These are phyloP conservation scores for Fistularia commersonii DNA, from an alignment of 2,797 vertebrate species.

Conservation along the genomic window DNA sequence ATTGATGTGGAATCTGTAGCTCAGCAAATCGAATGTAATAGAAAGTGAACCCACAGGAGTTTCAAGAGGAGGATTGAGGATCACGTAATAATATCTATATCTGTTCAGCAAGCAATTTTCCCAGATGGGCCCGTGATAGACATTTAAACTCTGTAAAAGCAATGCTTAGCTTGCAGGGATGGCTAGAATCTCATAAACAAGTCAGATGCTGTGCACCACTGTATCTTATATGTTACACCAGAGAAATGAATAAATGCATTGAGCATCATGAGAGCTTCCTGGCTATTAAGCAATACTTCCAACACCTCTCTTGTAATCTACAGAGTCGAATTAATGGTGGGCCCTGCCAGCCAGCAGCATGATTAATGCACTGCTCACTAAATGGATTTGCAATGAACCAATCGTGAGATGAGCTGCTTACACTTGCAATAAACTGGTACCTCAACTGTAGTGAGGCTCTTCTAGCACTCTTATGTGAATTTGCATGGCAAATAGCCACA, in stretches of 20 bases:
- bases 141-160: constrained; percentile 30
- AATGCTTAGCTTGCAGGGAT: constrained; percentile 24
- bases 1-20: too few relatives aligned
- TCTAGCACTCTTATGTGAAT: constrained; percentile 43
- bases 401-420: constrained; percentile 71
- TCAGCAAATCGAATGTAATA: too few relatives aligned
- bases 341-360: constrained; percentile 54
- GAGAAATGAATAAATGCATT: constrained; percentile 35
- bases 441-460: constrained; percentile 23
- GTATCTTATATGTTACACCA: constrained; percentile 16
- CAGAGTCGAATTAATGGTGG: constrained; percentile 50
- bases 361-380: constrained; percentile 70
- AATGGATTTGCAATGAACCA: constrained; percentile 77
- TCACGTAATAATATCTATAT: constrained; percentile 53
- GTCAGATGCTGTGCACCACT: constrained; percentile 8
- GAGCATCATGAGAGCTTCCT: constrained; percentile 41
- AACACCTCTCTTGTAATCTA: constrained; percentile 49
- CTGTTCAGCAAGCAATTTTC: constrained; percentile 24
- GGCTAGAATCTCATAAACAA: constrained; percentile 5
- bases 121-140: constrained; percentile 45
- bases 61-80: constrained; percentile 46
- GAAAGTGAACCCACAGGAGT: constrained; percentile 48
- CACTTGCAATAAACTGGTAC: constrained; percentile 59
- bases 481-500: constrained; percentile 43
- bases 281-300: constrained; percentile 54